phyloP scores from a whole-genome alignment of 2,797 vertebrate genomes.

The Sternotherus odoratus region DNA sequence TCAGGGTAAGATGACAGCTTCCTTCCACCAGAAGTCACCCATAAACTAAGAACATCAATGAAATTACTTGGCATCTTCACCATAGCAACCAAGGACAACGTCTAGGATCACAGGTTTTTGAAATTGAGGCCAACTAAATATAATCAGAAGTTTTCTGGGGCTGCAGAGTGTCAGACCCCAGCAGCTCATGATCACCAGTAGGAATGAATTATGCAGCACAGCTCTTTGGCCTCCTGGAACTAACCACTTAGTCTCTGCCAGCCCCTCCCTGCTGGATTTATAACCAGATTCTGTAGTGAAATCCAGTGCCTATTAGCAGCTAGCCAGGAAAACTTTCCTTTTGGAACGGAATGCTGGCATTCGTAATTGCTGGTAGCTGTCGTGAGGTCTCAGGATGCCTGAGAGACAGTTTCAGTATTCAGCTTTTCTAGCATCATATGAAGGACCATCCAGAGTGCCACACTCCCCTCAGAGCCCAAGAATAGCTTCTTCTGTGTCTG shows the following conservation, averaged over 20 bases:
- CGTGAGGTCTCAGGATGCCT: neutral
- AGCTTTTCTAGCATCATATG: neutral
- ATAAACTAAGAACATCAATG: neutral
- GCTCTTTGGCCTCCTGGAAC: neutral
- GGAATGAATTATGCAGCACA: neutral
- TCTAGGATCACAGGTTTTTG: neutral
- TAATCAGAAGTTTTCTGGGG: neutral
- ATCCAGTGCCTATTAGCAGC: neutral
- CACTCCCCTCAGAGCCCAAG: neutral
- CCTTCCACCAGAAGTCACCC: neutral
- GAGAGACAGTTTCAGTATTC: neutral
- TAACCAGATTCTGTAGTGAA: neutral
- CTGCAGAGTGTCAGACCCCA: neutral
- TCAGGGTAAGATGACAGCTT: neutral
- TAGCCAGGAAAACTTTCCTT: neutral
- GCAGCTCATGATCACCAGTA: neutral
- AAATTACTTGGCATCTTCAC: neutral
- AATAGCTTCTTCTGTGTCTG: neutral
- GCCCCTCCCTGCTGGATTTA: neutral
- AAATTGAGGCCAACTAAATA: neutral
- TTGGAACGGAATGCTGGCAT: neutral
- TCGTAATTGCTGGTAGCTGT: neutral
- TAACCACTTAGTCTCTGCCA: neutral
- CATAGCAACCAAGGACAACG: neutral
- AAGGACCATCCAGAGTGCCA: neutral